Conservation (phyloP, 2,797 vertebrate species). For the Carcharodon carcharias region DNA sequence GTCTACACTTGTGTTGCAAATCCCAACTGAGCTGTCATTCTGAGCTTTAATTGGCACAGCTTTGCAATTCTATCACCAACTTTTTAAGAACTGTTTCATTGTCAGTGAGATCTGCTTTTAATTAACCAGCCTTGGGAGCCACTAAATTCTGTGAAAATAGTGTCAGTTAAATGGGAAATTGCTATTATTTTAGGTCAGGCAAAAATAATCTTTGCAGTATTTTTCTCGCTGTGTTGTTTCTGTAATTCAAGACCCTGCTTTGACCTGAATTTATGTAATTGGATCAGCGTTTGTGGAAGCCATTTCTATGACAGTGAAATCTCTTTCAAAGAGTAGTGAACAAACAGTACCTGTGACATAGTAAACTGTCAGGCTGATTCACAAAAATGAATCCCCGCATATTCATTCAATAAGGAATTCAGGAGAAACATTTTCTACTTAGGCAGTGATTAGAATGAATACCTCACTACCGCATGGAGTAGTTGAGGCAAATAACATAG, state of each 20-base stretch:
- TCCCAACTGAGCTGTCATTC: neutral
- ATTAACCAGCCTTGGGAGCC: neutral
- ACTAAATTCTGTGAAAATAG: neutral
- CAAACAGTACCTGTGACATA: neutral
- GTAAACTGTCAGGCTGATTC: neutral
- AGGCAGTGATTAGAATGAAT: neutral
- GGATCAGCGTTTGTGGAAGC: neutral
- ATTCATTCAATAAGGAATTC: neutral
- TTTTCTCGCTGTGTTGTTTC: neutral
- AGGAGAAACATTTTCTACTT: neutral
- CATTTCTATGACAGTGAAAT: neutral
- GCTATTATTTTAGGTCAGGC: neutral
- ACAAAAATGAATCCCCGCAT: neutral
- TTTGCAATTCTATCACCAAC: constrained; percentile 2
- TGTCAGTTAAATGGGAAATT: neutral
- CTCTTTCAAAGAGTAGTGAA: neutral
- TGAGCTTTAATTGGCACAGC: neutral
- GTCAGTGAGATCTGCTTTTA: neutral
- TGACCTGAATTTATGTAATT: neutral
- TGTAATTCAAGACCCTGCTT: neutral
- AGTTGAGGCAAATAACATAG: neutral
- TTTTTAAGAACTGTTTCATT: neutral
- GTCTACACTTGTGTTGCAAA: neutral
- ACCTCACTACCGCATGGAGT: neutral
- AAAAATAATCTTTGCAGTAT: neutral